Percentiles rank a stretch among this genome's conserved stretches.
Conservation (phyloP, 30 jellyfish, hydroid and myxozoan genomes). For the Calvadosia cruxmelitensis region DNA sequence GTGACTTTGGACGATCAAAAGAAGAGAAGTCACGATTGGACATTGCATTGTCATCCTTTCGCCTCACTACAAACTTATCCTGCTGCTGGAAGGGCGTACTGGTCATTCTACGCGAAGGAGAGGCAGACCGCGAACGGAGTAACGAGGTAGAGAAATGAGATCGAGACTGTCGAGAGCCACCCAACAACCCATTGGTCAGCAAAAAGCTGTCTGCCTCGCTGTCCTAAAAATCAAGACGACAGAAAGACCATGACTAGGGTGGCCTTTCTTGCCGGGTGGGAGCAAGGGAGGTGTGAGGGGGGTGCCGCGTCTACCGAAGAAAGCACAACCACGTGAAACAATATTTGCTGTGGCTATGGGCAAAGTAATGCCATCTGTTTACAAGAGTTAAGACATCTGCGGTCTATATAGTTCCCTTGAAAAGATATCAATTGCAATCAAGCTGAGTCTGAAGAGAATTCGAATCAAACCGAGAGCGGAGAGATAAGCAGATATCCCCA, state of each 20-base stretch:
- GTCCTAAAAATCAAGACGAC: background rate
- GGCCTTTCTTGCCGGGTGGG: too few relatives aligned
- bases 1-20: constrained; percentile 88
- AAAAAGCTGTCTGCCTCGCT: background rate
- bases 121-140: constrained; percentile 53
- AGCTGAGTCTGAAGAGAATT: too few relatives aligned
- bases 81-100: background rate
- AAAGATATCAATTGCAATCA: too few relatives aligned
- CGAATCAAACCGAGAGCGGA: too few relatives aligned
- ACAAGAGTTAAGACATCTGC: too few relatives aligned
- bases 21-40: constrained; percentile 91
- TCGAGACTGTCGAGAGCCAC: background rate
- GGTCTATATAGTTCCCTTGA: too few relatives aligned
- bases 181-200: background rate
- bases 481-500: too few relatives aligned
- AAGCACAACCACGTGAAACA: too few relatives aligned
- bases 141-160: constrained; percentile 17
- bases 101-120: constrained; percentile 21
- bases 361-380: too few relatives aligned
- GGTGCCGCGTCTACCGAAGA: too few relatives aligned
- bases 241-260: background rate
- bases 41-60: constrained; percentile 48
- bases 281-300: too few relatives aligned
- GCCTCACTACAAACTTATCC: constrained; percentile 43
- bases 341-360: too few relatives aligned